Percentiles rank a stretch among this genome's conserved stretches.
phyloP scores from a whole-genome alignment of 1,140 invertebrate genomes.

The Alviniconcha marisindica region DNA sequence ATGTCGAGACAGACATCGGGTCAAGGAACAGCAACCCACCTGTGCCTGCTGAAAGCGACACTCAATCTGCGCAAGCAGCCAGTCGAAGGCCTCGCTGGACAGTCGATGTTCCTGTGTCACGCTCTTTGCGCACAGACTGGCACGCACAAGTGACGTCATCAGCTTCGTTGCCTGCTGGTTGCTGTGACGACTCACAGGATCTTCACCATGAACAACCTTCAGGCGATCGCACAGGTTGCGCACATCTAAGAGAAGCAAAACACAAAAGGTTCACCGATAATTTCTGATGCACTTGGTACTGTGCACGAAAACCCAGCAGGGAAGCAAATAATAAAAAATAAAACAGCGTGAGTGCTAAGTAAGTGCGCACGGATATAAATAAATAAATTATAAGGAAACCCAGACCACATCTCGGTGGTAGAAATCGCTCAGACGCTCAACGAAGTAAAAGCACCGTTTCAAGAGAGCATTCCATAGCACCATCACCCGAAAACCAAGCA shows the following conservation, averaged over 20 bases:
- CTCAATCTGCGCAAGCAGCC: conserved; percentile 99
- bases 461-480: no score
- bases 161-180: conserved; percentile 98
- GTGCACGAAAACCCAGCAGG: no score
- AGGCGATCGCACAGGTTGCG: conserved; percentile 75
- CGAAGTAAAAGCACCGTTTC: no score
- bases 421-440: no score
- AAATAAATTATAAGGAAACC: no score
- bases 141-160: conserved; percentile 96
- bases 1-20: no score
- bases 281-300: no score
- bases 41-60: conserved; percentile 98
- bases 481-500: no score
- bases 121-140: conserved; percentile 89
- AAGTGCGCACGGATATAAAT: no score
- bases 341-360: no score
- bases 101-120: conserved; percentile 97
- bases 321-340: no score
- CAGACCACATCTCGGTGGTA: no score
- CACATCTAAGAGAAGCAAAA: conserved; percentile 58
- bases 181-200: conserved; percentile 95
- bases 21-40: conserved; percentile 75
- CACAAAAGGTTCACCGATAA: conserved; percentile 5
- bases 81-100: conserved; percentile 97
- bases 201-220: conserved; percentile 90